Evolutionary conservation across 2,888 invertebrate species (phyloP), one percentile per base, ranked within the genome.

Genomic region (Lochmaea crataegi): DNA sequence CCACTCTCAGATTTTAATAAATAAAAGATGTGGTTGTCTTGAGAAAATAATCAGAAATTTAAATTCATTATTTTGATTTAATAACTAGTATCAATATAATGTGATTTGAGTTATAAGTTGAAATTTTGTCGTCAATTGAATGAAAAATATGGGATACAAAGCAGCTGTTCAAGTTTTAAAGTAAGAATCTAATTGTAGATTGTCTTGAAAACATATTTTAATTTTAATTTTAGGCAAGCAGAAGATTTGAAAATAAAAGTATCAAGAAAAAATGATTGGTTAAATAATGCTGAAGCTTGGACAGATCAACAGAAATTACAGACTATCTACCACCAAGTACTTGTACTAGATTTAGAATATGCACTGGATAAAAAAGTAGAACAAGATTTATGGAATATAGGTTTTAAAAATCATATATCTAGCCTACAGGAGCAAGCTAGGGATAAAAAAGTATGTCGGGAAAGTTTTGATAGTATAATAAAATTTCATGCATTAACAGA

Each of bases 361-460:
- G 95, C 95, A 16, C 87, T 96, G 82, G 95, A 96, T 85, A 94
- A 94, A 86, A 96, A 96, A 87, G 94, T 95, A 42, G 96, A 96
- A 84, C 95, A 95, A 84, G 96, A 96, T 83, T 88, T 96, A 79
- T 96, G 96, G 96, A 95, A 94, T 87, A 90, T 94, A 81, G 94
- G 94, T 66, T 96, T 96, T 87, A 95, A 95, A 86, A 94, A 94
- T 86, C 94, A 94, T 86, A 96, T 96, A 85, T 93, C 92, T 69
- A 90, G 91, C 2, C 86, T 96, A 73, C 96, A 96, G 84, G 90
- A 90, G 66, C 91, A 93, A 80, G 91, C 93, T 16, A 94, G 94
- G 83, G 94, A 95, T 83, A 93, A 93, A 82, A 94, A 94, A 89
- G 94, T 93, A 83, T 57, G 42, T 51, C 65, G 18, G 51, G 12